Conservation (phyloP, 64 coral and sea anemone species). For the Orbicella faveolata region DNA sequence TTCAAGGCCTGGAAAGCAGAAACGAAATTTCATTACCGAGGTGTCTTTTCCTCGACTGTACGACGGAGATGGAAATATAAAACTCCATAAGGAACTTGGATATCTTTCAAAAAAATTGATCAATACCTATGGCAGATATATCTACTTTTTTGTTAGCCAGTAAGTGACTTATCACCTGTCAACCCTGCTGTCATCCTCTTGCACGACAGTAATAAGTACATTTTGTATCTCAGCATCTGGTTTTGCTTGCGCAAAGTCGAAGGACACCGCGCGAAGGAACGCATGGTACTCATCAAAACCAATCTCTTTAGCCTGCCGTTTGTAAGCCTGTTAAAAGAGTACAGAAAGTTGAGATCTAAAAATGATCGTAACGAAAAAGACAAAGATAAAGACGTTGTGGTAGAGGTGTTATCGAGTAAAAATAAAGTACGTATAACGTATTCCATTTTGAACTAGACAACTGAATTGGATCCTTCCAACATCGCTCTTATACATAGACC, state of each 20-base stretch:
- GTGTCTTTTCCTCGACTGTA: too few species aligned
- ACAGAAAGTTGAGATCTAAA: neutral
- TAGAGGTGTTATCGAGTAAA: too few species aligned
- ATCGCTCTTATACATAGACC: too few species aligned
- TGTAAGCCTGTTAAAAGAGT: constrained; percentile 56
- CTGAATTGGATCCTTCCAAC: too few species aligned
- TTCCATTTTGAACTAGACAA: too few species aligned
- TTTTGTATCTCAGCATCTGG: constrained; percentile 74
- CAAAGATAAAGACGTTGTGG: too few species aligned
- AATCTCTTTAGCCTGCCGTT: constrained; percentile 73
- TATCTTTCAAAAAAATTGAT: neutral
- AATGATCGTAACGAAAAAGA: too few species aligned
- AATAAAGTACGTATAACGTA: too few species aligned
- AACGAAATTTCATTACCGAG: too few species aligned
- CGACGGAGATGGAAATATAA: too few species aligned
- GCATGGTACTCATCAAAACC: constrained; percentile 97
- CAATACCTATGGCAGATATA: neutral
- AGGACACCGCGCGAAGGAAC: constrained; percentile 86
- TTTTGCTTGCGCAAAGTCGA: constrained; percentile 94
- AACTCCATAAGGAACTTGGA: neutral
- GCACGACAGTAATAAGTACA: constrained; percentile 63
- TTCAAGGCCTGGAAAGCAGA: too few species aligned
- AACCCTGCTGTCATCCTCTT: constrained; percentile 93
- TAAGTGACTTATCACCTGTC: constrained; percentile 64
- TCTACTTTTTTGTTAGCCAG: neutral